Percentiles rank a stretch among this genome's conserved stretches.
Evolutionary conservation across 2,113 vertebrate species (phyloP).

Genomic region (Dascyllus trimaculatus): DNA sequence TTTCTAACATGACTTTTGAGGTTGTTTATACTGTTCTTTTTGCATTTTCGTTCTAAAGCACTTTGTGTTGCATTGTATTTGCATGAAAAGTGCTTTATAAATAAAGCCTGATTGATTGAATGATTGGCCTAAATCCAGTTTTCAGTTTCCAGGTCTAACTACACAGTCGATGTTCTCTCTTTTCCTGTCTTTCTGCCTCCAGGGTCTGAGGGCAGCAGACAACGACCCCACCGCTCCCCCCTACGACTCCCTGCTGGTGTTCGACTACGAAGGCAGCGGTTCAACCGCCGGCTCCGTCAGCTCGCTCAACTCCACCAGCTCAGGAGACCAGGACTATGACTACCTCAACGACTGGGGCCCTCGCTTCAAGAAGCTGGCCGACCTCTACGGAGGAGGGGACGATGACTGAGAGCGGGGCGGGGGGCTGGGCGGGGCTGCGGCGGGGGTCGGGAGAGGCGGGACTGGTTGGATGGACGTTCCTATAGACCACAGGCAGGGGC

Average conservation of each 20-base stretch:
- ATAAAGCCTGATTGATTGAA: no score
- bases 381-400: conserved; percentile 94
- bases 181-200: conserved; percentile 8
- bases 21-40: no score
- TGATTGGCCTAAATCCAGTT: background rate
- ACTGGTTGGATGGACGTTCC: conserved; percentile 39
- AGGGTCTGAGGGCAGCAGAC: conserved; percentile 95
- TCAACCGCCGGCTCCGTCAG: conserved; percentile 95
- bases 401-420: conserved; percentile 88
- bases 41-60: no score
- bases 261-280: conserved; percentile 97
- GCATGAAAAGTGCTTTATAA: no score
- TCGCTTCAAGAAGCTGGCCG: conserved; percentile 96
- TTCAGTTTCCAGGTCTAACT: background rate
- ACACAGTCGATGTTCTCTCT: background rate
- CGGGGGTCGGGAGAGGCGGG: conserved; percentile 58
- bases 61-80: no score
- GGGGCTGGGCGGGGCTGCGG: conserved; percentile 46
- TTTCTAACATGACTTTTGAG: no score
- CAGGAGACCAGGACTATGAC: conserved; percentile 95
- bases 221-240: conserved; percentile 96
- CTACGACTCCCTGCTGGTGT: conserved; percentile 96
- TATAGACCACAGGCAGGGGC: conserved; percentile 42
- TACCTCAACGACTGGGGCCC: conserved; percentile 96
- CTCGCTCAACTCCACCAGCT: conserved; percentile 94